Conservation (phyloP, 1,140 invertebrate species). For the Arion vulgaris region DNA sequence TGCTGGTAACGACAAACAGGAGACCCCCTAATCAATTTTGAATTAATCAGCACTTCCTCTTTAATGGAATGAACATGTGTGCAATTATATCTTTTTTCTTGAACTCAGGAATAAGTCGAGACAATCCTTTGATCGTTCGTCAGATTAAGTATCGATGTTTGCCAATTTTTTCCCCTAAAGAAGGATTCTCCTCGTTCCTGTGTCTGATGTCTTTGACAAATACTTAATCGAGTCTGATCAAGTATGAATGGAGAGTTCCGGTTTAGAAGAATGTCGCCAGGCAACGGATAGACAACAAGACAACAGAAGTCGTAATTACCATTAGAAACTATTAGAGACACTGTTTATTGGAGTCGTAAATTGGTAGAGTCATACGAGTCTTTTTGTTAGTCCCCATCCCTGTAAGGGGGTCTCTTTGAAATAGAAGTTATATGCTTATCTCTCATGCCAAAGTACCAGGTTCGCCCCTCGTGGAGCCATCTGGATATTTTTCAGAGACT, state of each 20-base stretch:
- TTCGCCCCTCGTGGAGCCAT: too few species aligned
- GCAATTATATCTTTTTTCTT: constrained; percentile 8
- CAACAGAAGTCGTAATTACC: not conserved
- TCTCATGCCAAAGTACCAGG: too few species aligned
- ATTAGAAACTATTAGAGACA: too few species aligned
- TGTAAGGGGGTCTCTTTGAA: too few species aligned
- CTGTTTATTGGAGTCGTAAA: too few species aligned
- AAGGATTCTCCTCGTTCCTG: not conserved
- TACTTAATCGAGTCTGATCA: not conserved
- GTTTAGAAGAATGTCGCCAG: not conserved
- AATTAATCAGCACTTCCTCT: constrained; percentile 27
- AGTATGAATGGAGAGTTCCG: not conserved
- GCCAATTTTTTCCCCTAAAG: not conserved
- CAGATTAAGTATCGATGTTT: not conserved
- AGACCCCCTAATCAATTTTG: constrained; percentile 14
- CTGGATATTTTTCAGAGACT: too few species aligned
- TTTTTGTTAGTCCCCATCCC: too few species aligned
- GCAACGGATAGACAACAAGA: not conserved
- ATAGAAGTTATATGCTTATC: too few species aligned
- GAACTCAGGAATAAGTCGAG: not conserved
- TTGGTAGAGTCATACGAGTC: too few species aligned
- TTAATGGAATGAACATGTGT: constrained; percentile 28
- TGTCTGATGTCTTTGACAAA: not conserved
- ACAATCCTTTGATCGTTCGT: not conserved
- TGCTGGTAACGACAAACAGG: constrained; percentile 11